These are phyloP conservation scores for Mola mola DNA, from an alignment of 2,113 vertebrate species.

Conservation along the genomic window DNA sequence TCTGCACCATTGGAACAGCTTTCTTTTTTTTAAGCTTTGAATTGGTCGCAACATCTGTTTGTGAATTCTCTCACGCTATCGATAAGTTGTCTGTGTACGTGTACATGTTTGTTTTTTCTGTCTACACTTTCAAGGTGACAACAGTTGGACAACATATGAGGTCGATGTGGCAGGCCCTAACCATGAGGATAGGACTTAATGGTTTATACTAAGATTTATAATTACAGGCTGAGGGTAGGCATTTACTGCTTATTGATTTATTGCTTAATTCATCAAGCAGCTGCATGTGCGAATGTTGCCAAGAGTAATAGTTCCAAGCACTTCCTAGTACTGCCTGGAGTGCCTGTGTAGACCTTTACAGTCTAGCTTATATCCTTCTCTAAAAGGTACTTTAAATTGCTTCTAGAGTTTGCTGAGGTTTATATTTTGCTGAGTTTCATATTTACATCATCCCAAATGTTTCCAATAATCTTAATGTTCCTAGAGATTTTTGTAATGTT, in stretches of 20 bases:
- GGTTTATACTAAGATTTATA: background rate
- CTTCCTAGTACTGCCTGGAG: slow-evolving; percentile 8
- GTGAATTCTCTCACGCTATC: slow-evolving; percentile 47
- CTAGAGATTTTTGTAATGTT: no score
- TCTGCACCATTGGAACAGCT: slow-evolving; percentile 63
- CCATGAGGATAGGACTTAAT: background rate
- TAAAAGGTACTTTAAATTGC: background rate
- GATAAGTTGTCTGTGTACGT: slow-evolving; percentile 10
- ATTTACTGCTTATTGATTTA: background rate
- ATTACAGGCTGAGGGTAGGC: background rate
- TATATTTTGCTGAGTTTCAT: no score
- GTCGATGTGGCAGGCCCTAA: background rate
- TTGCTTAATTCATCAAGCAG: slow-evolving; percentile 21
- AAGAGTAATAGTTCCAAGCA: slow-evolving; percentile 2
- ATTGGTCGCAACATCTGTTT: slow-evolving; percentile 53
- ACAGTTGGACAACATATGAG: slow-evolving; percentile 1
- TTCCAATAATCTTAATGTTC: no score
- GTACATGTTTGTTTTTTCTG: background rate
- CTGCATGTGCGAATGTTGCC: slow-evolving; percentile 7
- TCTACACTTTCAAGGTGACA: slow-evolving; percentile 12
- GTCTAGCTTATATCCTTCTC: background rate
- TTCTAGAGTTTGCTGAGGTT: no score
- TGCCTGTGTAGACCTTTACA: slow-evolving; percentile 1
- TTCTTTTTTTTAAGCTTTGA: slow-evolving; percentile 36
- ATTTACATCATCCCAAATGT: no score